These are phyloP conservation scores for Pharmacophagus antenor DNA, from an alignment of 2,888 invertebrate species.

Conservation along the genomic window DNA sequence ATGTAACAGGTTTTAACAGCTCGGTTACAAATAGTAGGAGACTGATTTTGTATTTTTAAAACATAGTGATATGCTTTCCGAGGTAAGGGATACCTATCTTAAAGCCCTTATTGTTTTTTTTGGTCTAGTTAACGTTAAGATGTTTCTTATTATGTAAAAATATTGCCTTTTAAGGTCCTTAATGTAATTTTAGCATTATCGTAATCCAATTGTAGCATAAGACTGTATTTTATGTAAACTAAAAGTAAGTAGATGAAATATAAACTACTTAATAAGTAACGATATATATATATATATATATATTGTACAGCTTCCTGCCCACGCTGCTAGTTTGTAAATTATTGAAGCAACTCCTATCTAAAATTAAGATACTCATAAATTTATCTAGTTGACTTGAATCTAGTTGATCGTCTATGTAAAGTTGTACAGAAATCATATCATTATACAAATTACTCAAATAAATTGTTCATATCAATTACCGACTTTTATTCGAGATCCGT, in stretches of 20 bases:
- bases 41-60: slow-evolving; percentile 76
- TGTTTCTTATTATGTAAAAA: slow-evolving; percentile 45
- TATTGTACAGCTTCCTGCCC: slow-evolving; percentile 68
- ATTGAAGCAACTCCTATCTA: slow-evolving; percentile 72
- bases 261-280: slow-evolving; percentile 52
- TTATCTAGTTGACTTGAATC: slow-evolving; percentile 77
- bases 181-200: slow-evolving; percentile 53
- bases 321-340: slow-evolving; percentile 72
- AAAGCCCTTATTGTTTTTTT: slow-evolving; percentile 49
- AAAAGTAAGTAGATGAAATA: slow-evolving; percentile 47
- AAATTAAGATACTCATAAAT: slow-evolving; percentile 75
- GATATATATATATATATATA: neutral
- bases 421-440: slow-evolving; percentile 81
- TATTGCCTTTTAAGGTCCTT: slow-evolving; percentile 50
- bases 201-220: slow-evolving; percentile 69
- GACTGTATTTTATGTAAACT: slow-evolving; percentile 72
- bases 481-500: too few relatives aligned
- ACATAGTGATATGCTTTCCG: slow-evolving; percentile 71
- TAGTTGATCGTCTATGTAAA: slow-evolving; percentile 77
- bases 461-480: slow-evolving; percentile 73
- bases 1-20: slow-evolving; percentile 49
- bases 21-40: slow-evolving; percentile 77
- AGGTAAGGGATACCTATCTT: slow-evolving; percentile 57
- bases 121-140: slow-evolving; percentile 37
- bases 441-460: slow-evolving; percentile 77